phyloP scores from a whole-genome alignment of 2,888 invertebrate genomes.

The Agapetus fuscipes region DNA sequence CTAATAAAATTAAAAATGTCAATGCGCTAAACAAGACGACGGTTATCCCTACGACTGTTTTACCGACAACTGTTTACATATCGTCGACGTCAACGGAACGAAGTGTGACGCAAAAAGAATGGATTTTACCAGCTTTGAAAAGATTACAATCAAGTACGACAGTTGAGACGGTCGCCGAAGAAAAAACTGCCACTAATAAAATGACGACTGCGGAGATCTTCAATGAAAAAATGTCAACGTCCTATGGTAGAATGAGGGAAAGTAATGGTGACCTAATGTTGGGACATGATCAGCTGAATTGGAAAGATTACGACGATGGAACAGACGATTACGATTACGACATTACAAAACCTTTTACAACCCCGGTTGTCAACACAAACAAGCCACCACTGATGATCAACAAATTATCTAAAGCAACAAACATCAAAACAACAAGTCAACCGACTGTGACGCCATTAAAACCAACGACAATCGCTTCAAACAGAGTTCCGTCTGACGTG shows the following conservation, averaged over 20 bases:
- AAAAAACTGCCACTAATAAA: conserved; percentile 4
- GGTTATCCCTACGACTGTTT: conserved; percentile 21
- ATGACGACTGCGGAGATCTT: conserved; percentile 5
- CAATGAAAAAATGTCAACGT: conserved; percentile 9
- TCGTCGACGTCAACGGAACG: conserved; percentile 1
- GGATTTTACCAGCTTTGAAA: conserved; percentile 25
- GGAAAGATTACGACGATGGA: conserved; percentile 16
- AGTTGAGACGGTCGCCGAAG: conserved; percentile 1
- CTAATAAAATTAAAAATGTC: too few species aligned
- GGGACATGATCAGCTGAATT: conserved; percentile 15
- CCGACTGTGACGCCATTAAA: conserved; percentile 25
- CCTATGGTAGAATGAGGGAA: conserved; percentile 13
- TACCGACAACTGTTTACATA: conserved; percentile 9
- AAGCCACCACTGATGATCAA: not conserved
- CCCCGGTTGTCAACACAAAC: conserved; percentile 4
- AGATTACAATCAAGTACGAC: conserved; percentile 11
- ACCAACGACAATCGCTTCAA: conserved; percentile 26
- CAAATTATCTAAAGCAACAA: conserved; percentile 24
- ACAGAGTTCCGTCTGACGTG: conserved; percentile 27
- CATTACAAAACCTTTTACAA: conserved; percentile 11
- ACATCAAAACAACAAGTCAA: conserved; percentile 28
- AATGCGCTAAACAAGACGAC: too few species aligned
- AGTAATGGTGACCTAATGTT: conserved; percentile 21
- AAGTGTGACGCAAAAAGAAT: conserved; percentile 19
- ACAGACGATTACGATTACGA: conserved; percentile 18